These are phyloP conservation scores for Muscicapa comitata DNA, from an alignment of 2,797 vertebrate species.

Conservation along the genomic window DNA sequence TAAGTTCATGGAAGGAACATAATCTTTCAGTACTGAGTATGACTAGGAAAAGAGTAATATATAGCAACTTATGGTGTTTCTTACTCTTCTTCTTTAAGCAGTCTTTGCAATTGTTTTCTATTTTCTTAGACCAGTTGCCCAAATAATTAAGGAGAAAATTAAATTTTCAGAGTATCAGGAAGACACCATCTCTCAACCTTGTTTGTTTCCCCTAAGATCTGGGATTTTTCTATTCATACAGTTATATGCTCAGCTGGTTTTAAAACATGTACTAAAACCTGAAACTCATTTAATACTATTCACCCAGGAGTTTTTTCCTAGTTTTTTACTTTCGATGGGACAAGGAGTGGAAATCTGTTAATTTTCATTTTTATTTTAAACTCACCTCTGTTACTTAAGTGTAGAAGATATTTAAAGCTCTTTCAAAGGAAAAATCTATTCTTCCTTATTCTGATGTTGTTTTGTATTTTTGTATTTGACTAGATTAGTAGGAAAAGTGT, in stretches of 20 bases:
- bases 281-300: background rate
- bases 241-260: background rate
- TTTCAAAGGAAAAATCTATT: background rate
- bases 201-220: background rate
- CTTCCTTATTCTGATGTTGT: background rate
- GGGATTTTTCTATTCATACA: background rate
- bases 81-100: background rate
- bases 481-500: background rate
- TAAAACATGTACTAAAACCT: background rate
- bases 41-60: background rate
- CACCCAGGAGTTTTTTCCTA: background rate
- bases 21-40: background rate
- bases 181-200: background rate
- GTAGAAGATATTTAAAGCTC: background rate
- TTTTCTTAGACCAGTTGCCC: background rate
- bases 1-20: no score
- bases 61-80: background rate
- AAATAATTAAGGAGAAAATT: background rate
- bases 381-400: background rate
- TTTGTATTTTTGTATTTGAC: background rate
- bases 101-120: background rate
- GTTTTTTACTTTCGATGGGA: background rate
- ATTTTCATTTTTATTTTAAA: background rate
- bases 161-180: background rate
- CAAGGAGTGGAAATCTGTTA: background rate